A percentile compares a stretch with the other conserved stretches of the same genome.
Evolutionary conservation across 2,797 vertebrate genomes (phyloP).

Genomic region (Ficedula albicollis): DNA sequence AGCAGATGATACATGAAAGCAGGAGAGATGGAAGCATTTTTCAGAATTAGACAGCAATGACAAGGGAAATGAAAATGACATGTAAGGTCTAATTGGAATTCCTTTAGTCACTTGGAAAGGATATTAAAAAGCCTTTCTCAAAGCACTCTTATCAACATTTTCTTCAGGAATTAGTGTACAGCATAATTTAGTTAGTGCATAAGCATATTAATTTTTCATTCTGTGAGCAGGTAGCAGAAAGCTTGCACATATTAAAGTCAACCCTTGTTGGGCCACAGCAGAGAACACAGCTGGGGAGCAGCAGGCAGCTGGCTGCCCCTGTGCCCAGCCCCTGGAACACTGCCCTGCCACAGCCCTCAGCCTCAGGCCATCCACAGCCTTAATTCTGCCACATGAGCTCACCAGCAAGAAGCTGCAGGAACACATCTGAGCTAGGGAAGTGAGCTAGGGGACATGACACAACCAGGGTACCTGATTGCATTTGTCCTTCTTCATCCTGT

Average conservation of each 20-base stretch:
- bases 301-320: background rate
- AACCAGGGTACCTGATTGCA: background rate
- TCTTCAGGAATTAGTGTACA: conserved; percentile 54
- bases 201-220: conserved; percentile 59
- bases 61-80: conserved; percentile 47
- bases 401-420: background rate
- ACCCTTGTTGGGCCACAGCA: background rate
- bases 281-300: background rate
- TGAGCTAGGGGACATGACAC: background rate
- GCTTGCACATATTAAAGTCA: background rate
- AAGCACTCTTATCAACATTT: conserved; percentile 58
- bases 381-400: background rate
- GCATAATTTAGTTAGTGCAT: conserved; percentile 40
- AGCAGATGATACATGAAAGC: conserved; percentile 31
- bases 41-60: conserved; percentile 40
- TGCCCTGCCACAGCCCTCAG: background rate
- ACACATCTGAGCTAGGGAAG: background rate
- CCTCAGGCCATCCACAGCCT: background rate
- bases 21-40: conserved; percentile 29
- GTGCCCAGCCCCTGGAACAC: background rate
- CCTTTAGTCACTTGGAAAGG: conserved; percentile 38
- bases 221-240: conserved; percentile 1
- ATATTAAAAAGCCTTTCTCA: conserved; percentile 50
- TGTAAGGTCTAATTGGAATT: conserved; percentile 58
- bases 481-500: background rate